A percentile compares a stretch with the other conserved stretches of the same genome.
Evolutionary conservation across 2,888 invertebrate genomes (phyloP).

Genomic region (Xestia c-nigrum): DNA sequence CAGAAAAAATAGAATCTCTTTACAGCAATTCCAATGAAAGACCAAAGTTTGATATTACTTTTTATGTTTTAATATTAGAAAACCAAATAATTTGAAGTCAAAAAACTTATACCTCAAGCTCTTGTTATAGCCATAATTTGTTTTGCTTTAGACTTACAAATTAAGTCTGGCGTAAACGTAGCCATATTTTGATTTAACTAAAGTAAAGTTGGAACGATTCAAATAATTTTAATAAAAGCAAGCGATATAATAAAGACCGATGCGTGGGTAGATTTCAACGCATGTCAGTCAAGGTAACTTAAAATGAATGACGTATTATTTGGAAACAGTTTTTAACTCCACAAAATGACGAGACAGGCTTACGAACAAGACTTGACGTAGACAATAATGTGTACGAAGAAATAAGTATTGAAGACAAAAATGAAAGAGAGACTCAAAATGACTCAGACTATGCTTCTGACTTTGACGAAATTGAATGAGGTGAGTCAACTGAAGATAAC

Average conservation of each 20-base stretch:
- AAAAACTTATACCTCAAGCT: not conserved
- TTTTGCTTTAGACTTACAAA: slow-evolving; percentile 12
- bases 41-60: not conserved
- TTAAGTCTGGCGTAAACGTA: not conserved
- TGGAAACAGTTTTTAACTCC: not conserved
- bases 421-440: not conserved
- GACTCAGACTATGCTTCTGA: not conserved
- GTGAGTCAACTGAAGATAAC: slow-evolving; percentile 63
- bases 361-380: slow-evolving; percentile 1
- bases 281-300: slow-evolving; percentile 9
- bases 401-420: not conserved
- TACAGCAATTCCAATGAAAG: slow-evolving; percentile 26
- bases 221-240: not conserved
- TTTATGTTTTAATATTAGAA: not conserved
- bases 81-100: not conserved
- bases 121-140: slow-evolving; percentile 7
- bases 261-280: not conserved
- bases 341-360: slow-evolving; percentile 14
- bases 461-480: not conserved
- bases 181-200: not conserved
- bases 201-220: slow-evolving; percentile 3
- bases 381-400: not conserved
- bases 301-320: not conserved
- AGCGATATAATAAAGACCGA: not conserved
- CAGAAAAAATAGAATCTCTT: not conserved